Percentiles rank a stretch among this genome's conserved stretches.
These are phyloP conservation scores for Dryocosmus kuriphilus DNA, from an alignment of 2,888 invertebrate species.

Conservation along the genomic window DNA sequence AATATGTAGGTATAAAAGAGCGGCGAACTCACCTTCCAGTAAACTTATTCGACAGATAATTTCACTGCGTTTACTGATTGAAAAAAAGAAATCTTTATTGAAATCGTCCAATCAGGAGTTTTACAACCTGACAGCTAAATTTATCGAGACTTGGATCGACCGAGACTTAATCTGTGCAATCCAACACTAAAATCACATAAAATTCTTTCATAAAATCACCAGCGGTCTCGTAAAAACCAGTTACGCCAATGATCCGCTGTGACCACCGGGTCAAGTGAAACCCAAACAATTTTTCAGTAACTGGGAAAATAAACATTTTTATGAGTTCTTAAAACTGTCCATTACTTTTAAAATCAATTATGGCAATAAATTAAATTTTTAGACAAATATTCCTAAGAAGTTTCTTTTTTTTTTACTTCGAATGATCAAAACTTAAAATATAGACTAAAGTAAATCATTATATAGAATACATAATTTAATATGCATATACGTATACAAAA, in stretches of 20 bases:
- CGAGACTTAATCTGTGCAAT: constrained; percentile 34
- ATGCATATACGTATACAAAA: not conserved
- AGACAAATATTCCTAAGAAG: not conserved
- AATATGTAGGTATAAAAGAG: not conserved
- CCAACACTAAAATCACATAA: constrained; percentile 40
- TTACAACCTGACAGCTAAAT: constrained; percentile 33
- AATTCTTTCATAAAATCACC: constrained; percentile 39
- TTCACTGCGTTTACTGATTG: constrained; percentile 16
- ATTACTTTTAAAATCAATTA: constrained; percentile 13
- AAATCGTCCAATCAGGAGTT: constrained; percentile 37
- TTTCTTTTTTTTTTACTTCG: not conserved
- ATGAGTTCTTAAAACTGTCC: constrained; percentile 5
- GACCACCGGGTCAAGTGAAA: constrained; percentile 25
- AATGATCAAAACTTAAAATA: not conserved
- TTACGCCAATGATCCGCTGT: constrained; percentile 33
- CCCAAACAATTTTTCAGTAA: constrained; percentile 33
- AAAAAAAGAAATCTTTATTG: constrained; percentile 34
- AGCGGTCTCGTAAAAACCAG: constrained; percentile 33
- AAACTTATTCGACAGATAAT: constrained; percentile 18
- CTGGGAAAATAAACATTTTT: constrained; percentile 30
- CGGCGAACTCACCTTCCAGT: not conserved
- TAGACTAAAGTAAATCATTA: not conserved
- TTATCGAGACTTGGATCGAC: constrained; percentile 36
- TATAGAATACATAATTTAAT: not conserved
- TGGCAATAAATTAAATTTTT: constrained; percentile 1